Evolutionary conservation across 2,888 invertebrate species (phyloP).

Genomic region (Pheosia gnoma): DNA sequence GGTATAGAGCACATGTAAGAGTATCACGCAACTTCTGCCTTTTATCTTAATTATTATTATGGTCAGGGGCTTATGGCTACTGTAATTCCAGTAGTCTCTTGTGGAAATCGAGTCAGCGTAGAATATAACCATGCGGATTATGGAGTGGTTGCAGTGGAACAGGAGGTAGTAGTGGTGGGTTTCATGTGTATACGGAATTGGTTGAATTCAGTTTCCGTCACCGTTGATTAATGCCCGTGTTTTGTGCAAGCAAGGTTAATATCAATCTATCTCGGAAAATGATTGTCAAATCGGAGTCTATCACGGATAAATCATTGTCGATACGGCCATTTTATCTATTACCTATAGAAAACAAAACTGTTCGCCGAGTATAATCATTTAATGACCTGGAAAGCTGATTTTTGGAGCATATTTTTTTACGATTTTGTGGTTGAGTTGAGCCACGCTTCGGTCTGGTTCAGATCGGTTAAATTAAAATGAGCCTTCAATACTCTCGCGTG

Average conservation of each 20-base stretch:
- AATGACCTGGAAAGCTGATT: not conserved
- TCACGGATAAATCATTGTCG: not conserved
- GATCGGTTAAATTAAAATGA: not conserved
- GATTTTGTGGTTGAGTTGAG: not conserved
- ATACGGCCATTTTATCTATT: too few species aligned
- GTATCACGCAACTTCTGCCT: too few species aligned
- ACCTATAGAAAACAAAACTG: too few species aligned
- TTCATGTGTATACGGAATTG: constrained; percentile 38
- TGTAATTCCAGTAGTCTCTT: too few species aligned
- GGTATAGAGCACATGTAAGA: too few species aligned
- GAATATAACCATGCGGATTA: too few species aligned
- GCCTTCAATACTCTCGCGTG: not conserved
- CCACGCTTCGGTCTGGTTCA: not conserved
- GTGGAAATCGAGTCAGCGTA: too few species aligned
- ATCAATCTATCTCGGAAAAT: not conserved
- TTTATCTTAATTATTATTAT: too few species aligned
- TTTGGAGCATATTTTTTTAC: not conserved
- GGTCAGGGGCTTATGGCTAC: too few species aligned
- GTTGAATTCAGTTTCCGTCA: constrained; percentile 22
- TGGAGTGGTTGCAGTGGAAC: constrained; percentile 14
- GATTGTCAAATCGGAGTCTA: too few species aligned
- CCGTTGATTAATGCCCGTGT: constrained; percentile 22
- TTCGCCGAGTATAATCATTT: not conserved
- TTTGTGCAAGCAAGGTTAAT: not conserved
- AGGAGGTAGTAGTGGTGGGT: constrained; percentile 10